Conservation (phyloP, 2,888 invertebrate species). For the Amiota communis region DNA sequence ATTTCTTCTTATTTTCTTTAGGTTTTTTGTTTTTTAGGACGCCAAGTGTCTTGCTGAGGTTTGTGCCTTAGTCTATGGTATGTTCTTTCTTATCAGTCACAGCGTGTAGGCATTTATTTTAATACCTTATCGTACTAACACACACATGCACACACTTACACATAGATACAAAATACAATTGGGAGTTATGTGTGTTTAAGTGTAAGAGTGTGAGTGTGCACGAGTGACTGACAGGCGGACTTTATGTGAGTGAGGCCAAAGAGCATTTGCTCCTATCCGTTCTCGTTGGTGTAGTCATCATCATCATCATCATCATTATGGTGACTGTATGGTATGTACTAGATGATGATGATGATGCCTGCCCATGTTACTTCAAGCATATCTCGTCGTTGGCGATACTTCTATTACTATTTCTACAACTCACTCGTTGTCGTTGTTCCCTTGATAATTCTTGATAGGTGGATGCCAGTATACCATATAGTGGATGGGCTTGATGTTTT, state of each 20-base stretch:
- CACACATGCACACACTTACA: constrained; percentile 44
- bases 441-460: constrained; percentile 50
- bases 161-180: constrained; percentile 48
- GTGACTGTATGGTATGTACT: too few relatives aligned
- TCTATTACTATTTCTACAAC: background rate
- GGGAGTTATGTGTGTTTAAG: constrained; percentile 63
- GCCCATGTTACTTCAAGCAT: constrained; percentile 2
- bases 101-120: constrained; percentile 64
- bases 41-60: constrained; percentile 19
- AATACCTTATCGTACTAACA: constrained; percentile 61
- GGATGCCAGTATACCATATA: background rate
- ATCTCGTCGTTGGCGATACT: background rate
- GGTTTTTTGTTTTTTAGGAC: constrained; percentile 14
- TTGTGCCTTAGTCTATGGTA: constrained; percentile 4
- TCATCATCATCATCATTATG: too few relatives aligned
- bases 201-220: constrained; percentile 49
- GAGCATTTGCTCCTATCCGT: background rate
- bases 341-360: background rate
- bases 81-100: constrained; percentile 53
- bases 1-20: background rate
- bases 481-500: constrained; percentile 32
- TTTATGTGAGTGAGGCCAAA: constrained; percentile 6
- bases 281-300: too few relatives aligned
- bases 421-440: constrained; percentile 39
- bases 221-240: constrained; percentile 5